Evolutionary conservation across 2,797 vertebrate species (phyloP), one percentile per base, ranked within the genome.

Genomic region (Pipistrellus pygmaeus): DNA sequence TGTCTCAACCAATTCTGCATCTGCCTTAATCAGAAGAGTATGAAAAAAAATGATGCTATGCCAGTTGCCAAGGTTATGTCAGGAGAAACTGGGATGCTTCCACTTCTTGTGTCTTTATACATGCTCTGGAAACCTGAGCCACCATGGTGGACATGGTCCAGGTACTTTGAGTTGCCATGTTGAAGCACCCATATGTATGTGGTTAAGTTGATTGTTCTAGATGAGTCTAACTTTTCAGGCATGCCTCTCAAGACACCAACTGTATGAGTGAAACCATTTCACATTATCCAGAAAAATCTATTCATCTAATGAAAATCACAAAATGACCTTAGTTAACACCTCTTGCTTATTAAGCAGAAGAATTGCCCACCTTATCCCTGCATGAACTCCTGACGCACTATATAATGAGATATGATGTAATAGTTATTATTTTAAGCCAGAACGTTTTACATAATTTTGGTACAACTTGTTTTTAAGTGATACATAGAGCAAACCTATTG

Each of bases 391-490:
- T 83, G 38, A 77, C 18, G 6, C 20, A 77, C 6, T 15, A 14
- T 91, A 41, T 62, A 17, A 46, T 78, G 35, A 84, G 38, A 75
- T 69, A 53, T 41, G 69, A 68, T 69, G 75, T 20, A 69, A 51
- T 66, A 11, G 25, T 85, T 46, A 9, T 14, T 78, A n/a, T 78
- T 83, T 88, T 82, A 90, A 95, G 71, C 25, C 11, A 82, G 20
- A 92, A 55, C 51, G 48, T 23, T 11, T 87, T 38, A 6, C 35
- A 85, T 27, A 85, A 41, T 82, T 53, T 62, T 90, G n/a, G 18
- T 30, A 78, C 9, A 82, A 18, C 14, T 38, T 77, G 4, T 71
- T 92, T 32, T 77, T 14, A 92, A 93, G 13, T 5, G 76, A 64
- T 66, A 73, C 7, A 35, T 69, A 78, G 38, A 68, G 0, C 18